Evolutionary conservation across 2,888 invertebrate genomes (phyloP).

Genomic region (Priocnemis perturbator): DNA sequence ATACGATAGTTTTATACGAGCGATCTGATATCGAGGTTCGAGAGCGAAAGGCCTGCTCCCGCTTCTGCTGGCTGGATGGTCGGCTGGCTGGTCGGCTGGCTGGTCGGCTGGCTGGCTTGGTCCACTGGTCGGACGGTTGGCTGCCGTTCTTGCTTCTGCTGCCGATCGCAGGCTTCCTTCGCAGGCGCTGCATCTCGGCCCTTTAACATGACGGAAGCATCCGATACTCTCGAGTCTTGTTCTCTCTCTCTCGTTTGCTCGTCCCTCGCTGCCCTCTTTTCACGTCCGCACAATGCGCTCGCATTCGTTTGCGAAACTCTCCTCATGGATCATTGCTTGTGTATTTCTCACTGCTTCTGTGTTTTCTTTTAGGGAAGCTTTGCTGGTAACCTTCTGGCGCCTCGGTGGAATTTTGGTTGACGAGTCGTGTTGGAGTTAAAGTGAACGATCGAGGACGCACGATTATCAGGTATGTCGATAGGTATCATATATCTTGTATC

Average conservation of each 20-base stretch:
- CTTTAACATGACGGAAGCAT: conserved; percentile 66
- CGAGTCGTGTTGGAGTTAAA: too few relatives aligned
- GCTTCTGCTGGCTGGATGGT: conserved; percentile 38
- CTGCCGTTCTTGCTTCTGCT: conserved; percentile 43
- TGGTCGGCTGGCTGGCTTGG: conserved; percentile 16
- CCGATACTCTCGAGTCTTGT: conserved; percentile 10
- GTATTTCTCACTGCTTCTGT: too few relatives aligned
- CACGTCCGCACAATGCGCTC: too few relatives aligned
- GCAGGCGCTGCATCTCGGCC: conserved; percentile 34
- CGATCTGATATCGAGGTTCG: conserved; percentile 73
- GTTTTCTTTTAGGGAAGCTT: too few relatives aligned
- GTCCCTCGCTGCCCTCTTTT: neutral
- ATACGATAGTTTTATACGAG: conserved; percentile 75
- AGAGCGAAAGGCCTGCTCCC: conserved; percentile 63
- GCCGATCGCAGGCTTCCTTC: conserved; percentile 9
- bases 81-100: conserved; percentile 13
- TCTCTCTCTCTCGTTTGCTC: neutral
- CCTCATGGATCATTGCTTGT: too few relatives aligned
- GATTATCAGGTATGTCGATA: too few relatives aligned
- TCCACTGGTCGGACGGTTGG: conserved; percentile 23
- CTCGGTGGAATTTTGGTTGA: too few relatives aligned
- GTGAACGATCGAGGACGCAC: too few relatives aligned
- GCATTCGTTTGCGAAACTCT: too few relatives aligned
- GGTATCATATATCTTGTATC: too few relatives aligned
- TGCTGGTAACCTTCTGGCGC: too few relatives aligned